Evolutionary conservation across 2,113 vertebrate genomes (phyloP).

Genomic region (Myiozetetes cayanensis): DNA sequence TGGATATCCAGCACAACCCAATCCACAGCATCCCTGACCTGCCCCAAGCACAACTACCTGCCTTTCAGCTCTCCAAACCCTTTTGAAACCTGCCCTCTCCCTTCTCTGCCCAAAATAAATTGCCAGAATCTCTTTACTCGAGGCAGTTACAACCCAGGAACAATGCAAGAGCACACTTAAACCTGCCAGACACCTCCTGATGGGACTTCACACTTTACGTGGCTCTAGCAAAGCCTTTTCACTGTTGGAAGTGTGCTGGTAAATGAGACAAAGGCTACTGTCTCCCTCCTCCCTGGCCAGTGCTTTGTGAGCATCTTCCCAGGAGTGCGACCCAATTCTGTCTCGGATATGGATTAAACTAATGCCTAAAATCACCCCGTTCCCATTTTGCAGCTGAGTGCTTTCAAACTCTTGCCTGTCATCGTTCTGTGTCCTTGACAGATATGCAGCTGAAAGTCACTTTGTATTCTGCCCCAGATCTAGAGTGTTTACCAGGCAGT

Average conservation of each 20-base stretch:
- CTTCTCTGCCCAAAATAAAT: background rate
- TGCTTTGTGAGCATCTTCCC: background rate
- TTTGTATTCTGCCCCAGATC: background rate
- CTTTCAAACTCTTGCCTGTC: background rate
- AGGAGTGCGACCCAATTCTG: background rate
- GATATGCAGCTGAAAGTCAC: background rate
- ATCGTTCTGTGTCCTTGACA: background rate
- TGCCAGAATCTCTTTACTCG: background rate
- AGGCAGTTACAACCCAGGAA: background rate
- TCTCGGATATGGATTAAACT: background rate
- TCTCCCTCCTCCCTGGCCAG: background rate
- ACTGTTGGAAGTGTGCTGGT: background rate
- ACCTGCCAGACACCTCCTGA: background rate
- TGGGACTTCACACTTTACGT: background rate
- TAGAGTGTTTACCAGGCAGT: background rate
- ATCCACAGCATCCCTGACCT: background rate
- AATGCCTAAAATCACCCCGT: background rate
- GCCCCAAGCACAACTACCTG: background rate
- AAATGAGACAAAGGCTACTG: background rate
- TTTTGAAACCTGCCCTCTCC: background rate
- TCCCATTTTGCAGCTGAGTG: background rate
- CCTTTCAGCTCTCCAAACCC: background rate
- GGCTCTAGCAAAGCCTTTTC: background rate
- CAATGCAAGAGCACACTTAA: background rate
- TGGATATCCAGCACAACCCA: background rate